Percentiles rank a stretch among this genome's conserved stretches.
These are phyloP conservation scores for Pseudococcus longispinus DNA, from an alignment of 2,888 invertebrate species.

Conservation along the genomic window DNA sequence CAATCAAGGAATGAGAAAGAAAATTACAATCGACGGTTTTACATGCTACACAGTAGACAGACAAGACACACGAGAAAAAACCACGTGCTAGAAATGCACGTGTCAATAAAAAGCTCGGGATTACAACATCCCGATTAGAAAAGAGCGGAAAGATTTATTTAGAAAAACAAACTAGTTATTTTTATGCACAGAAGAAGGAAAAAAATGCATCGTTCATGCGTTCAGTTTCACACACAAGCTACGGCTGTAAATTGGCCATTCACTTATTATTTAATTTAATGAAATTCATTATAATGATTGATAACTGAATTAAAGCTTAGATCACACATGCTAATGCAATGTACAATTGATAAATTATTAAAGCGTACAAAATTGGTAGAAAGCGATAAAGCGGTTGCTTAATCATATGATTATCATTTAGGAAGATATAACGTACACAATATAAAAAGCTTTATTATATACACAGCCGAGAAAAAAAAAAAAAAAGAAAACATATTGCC, in stretches of 20 bases:
- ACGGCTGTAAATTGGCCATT: slow-evolving; percentile 3
- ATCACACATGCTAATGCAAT: slow-evolving; percentile 27
- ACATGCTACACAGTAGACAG: neutral
- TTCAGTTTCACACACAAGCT: neutral
- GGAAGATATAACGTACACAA: neutral
- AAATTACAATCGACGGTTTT: neutral
- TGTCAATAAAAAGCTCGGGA: neutral
- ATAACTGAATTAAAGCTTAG: neutral
- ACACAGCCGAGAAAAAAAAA: neutral
- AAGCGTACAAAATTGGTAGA: neutral
- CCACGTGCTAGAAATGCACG: neutral
- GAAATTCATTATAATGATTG: neutral
- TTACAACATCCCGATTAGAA: neutral
- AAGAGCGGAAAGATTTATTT: neutral
- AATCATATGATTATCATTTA: slow-evolving; percentile 3
- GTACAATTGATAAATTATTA: neutral
- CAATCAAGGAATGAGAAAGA: neutral
- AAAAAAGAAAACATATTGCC: neutral
- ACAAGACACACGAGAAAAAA: neutral
- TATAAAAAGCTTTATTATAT: neutral
- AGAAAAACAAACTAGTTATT: slow-evolving; percentile 4
- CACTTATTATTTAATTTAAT: neutral
- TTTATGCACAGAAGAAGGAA: neutral
- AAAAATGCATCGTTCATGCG: slow-evolving; percentile 15
- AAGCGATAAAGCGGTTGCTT: neutral